Conservation (phyloP, 2,888 invertebrate genomes). For the Sepiola atlantica region DNA sequence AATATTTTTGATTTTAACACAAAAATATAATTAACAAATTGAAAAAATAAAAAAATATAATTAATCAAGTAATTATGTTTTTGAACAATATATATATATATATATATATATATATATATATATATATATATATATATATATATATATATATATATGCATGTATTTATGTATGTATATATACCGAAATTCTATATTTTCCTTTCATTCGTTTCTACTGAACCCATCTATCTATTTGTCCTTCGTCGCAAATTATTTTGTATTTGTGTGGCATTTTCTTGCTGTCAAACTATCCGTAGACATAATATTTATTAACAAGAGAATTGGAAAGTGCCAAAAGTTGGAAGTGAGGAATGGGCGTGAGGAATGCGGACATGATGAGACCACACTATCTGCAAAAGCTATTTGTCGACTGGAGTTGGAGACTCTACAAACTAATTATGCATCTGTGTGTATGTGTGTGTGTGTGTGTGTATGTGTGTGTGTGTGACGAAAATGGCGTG, state of each 20-base stretch:
- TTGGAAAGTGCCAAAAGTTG: not conserved
- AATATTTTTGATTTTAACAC: no score
- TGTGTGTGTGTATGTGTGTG: no score
- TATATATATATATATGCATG: not conserved
- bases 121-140: not conserved
- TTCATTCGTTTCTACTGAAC: not conserved
- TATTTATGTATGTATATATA: not conserved
- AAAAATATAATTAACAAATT: no score
- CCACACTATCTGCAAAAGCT: not conserved
- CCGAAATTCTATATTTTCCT: no score
- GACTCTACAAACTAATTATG: not conserved
- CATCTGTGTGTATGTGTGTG: not conserved
- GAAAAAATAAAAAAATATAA: no score
- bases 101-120: not conserved
- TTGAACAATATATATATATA: no score
- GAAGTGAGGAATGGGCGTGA: not conserved
- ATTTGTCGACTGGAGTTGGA: not conserved
- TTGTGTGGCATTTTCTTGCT: not conserved
- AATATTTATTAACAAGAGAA: conserved; percentile 4
- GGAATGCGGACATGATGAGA: not conserved
- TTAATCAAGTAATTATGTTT: no score
- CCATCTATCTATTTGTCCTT: not conserved
- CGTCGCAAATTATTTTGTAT: not conserved
- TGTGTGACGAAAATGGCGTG: no score
- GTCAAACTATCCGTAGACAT: not conserved